Evolutionary conservation across 2,888 invertebrate genomes (phyloP).

Genomic region (Ichneumoninae sp.): DNA sequence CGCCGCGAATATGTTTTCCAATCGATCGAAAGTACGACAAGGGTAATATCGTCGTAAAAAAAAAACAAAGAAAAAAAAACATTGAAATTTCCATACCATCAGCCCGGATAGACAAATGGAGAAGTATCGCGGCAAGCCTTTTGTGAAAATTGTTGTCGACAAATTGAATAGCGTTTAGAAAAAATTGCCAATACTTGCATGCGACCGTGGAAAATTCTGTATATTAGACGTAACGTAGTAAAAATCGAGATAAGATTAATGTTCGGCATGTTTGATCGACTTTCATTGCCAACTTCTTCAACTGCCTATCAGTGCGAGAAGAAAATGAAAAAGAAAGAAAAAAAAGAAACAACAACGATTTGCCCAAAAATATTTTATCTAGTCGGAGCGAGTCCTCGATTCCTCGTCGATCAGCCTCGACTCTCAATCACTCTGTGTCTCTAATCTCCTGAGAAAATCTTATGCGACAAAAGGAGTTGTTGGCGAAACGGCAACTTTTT

Average conservation of each 20-base stretch:
- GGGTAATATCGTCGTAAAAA: not conserved
- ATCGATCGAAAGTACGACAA: constrained; percentile 16
- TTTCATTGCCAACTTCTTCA: constrained; percentile 4
- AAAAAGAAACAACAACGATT: constrained; percentile 16
- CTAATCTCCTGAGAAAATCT: not conserved
- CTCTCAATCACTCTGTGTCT: constrained; percentile 17
- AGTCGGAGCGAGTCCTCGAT: constrained; percentile 62
- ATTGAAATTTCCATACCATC: not conserved
- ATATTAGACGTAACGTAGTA: not conserved
- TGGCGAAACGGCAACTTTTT: constrained; percentile 47
- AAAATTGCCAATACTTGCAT: not conserved
- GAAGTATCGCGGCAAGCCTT: not conserved
- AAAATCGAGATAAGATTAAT: not conserved
- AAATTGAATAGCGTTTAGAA: not conserved
- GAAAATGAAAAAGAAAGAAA: constrained; percentile 31
- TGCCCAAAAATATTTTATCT: constrained; percentile 53
- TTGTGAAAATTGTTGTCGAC: not conserved
- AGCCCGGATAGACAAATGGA: not conserved
- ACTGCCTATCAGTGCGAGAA: constrained; percentile 13
- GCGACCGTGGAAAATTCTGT: not conserved
- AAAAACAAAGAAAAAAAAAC: not conserved
- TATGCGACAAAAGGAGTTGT: constrained; percentile 48
- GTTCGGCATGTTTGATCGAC: not conserved
- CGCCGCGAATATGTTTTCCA: constrained; percentile 30
- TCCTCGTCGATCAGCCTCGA: constrained; percentile 44